Evolutionary conservation across 2,888 invertebrate genomes (phyloP).

Genomic region (Rutpela maculata): DNA sequence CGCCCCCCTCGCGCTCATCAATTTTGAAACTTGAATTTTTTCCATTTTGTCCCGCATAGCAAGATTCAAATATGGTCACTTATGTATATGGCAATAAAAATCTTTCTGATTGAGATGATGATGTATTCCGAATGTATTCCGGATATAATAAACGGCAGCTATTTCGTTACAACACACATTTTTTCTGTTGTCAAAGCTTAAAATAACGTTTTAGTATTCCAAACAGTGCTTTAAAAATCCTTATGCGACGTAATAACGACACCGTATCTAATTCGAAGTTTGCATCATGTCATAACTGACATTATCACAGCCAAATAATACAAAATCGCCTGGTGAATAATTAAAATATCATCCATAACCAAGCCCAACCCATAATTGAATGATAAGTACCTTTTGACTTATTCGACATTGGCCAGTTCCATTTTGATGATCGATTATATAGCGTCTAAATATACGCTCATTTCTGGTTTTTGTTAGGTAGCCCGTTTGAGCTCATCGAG

Average conservation of each 20-base stretch:
- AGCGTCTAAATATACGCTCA: constrained; percentile 35
- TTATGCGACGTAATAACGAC: background rate
- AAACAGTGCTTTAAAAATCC: no score
- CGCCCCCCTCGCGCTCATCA: no score
- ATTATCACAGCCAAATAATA: background rate
- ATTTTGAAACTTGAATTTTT: no score
- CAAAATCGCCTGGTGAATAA: constrained; percentile 5
- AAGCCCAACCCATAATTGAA: constrained; percentile 9
- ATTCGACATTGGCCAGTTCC: constrained; percentile 36
- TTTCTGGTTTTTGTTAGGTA: constrained; percentile 36
- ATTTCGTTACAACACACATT: no score
- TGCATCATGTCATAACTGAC: background rate
- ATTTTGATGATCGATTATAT: constrained; percentile 30
- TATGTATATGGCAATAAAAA: no score
- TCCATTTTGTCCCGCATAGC: no score
- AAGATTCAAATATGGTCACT: no score
- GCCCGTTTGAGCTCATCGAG: constrained; percentile 35
- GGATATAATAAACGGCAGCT: no score
- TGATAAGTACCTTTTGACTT: constrained; percentile 26
- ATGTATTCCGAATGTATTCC: no score
- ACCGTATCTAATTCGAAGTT: background rate
- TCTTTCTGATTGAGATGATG: no score
- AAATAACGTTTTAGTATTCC: no score
- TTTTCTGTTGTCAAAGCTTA: no score
- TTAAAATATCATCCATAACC: constrained; percentile 12